These are phyloP conservation scores for Leucosticte australis DNA, from an alignment of 2,113 vertebrate genomes.

Conservation along the genomic window DNA sequence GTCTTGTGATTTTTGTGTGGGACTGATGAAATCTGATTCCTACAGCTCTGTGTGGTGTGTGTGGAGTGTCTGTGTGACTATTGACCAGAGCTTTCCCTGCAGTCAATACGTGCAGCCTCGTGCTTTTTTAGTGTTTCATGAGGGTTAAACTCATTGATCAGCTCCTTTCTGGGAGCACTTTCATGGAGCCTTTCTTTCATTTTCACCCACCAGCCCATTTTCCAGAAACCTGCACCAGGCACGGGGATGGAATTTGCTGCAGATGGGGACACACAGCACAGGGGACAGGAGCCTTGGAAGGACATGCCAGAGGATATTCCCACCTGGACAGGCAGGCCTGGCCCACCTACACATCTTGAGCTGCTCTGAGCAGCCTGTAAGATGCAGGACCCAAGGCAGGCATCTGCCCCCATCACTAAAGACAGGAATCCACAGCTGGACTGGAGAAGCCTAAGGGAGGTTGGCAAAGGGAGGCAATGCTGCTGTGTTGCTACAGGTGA, in stretches of 20 bases:
- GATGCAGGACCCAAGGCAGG: not conserved
- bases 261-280: not conserved
- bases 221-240: not conserved
- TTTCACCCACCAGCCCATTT: not conserved
- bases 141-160: not conserved
- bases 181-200: not conserved
- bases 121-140: not conserved
- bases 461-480: not conserved
- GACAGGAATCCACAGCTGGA: not conserved
- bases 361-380: not conserved
- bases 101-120: not conserved
- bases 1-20: not conserved
- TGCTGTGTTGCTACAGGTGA: not conserved
- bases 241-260: not conserved
- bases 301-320: not conserved
- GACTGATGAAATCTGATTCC: not conserved
- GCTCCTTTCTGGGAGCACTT: not conserved
- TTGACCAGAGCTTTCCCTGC: not conserved
- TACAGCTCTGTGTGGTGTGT: not conserved
- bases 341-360: accelerated
- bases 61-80: not conserved
- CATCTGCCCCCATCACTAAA: not conserved
- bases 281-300: not conserved
- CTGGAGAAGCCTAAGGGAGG: not conserved
- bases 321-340: accelerated